These are phyloP conservation scores for Yoshiicerus persimilis DNA, from an alignment of 1,140 invertebrate species.

Conservation along the genomic window DNA sequence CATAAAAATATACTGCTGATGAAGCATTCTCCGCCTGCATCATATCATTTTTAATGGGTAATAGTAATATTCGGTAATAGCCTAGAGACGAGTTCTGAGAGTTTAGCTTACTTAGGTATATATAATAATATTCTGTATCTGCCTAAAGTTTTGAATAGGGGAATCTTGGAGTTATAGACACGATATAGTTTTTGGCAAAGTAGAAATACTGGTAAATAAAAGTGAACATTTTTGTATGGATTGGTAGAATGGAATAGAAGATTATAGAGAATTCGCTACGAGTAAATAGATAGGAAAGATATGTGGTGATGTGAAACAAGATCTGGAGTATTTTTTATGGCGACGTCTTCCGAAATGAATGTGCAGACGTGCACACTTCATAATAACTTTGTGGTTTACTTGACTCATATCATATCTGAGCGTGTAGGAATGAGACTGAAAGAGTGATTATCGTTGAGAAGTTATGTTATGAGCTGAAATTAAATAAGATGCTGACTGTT, in stretches of 20 bases:
- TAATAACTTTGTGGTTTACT: slow-evolving; percentile 10
- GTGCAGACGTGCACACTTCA: neutral
- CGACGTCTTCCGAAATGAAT: neutral
- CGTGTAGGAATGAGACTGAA: neutral
- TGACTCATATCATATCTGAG: neutral
- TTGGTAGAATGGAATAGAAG: neutral
- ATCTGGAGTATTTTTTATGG: neutral
- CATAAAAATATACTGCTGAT: neutral
- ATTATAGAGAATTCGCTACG: neutral
- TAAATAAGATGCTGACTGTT: neutral
- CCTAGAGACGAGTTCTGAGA: neutral
- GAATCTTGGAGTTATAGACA: too few species aligned
- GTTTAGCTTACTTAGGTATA: neutral
- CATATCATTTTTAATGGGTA: neutral
- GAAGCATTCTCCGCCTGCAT: neutral
- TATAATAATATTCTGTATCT: too few species aligned
- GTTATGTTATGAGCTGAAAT: slow-evolving; percentile 11
- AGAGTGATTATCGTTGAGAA: slow-evolving; percentile 4
- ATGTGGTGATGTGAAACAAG: neutral
- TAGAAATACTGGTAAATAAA: neutral
- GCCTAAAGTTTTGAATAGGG: too few species aligned
- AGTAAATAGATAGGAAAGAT: neutral
- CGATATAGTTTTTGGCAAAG: neutral
- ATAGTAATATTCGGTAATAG: neutral
- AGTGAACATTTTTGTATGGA: neutral